These are phyloP conservation scores for Trichonephila inaurata DNA, from an alignment of 1,140 invertebrate species.

Conservation along the genomic window DNA sequence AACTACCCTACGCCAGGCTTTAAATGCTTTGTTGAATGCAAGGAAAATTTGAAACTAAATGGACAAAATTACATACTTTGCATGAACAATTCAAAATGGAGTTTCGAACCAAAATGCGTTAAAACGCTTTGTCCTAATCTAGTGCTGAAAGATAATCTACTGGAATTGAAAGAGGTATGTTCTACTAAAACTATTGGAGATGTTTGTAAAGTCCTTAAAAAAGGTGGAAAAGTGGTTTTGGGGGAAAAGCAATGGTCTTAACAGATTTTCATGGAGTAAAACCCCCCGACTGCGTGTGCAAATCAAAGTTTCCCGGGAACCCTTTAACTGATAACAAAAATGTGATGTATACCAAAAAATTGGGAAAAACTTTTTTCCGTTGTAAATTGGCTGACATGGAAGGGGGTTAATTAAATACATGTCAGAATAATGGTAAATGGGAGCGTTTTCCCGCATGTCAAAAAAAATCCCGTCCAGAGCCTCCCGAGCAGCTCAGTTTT, in stretches of 20 bases:
- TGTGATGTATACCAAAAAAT: no score
- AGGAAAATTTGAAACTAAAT: background rate
- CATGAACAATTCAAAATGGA: background rate
- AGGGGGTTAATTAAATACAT: no score
- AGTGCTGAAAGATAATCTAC: background rate
- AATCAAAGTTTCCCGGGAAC: no score
- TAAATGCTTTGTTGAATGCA: background rate
- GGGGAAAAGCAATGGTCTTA: no score
- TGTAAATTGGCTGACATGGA: background rate
- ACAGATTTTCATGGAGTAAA: no score
- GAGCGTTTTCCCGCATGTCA: background rate
- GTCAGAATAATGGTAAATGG: no score
- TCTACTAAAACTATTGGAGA: background rate
- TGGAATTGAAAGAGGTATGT: background rate
- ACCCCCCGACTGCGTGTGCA: no score
- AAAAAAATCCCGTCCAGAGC: no score
- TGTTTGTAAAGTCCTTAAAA: background rate
- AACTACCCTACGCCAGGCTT: background rate
- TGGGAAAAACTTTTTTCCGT: fast-evolving
- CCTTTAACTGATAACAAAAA: no score
- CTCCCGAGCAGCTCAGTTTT: no score
- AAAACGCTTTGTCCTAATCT: background rate
- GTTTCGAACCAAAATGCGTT: background rate
- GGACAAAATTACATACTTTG: slow-evolving; percentile 3
- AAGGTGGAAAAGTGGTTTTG: background rate